Percentiles rank a stretch among this genome's conserved stretches.
These are phyloP conservation scores for Hydrocynus forskahlii DNA, from an alignment of 2,797 vertebrate species.

Conservation along the genomic window DNA sequence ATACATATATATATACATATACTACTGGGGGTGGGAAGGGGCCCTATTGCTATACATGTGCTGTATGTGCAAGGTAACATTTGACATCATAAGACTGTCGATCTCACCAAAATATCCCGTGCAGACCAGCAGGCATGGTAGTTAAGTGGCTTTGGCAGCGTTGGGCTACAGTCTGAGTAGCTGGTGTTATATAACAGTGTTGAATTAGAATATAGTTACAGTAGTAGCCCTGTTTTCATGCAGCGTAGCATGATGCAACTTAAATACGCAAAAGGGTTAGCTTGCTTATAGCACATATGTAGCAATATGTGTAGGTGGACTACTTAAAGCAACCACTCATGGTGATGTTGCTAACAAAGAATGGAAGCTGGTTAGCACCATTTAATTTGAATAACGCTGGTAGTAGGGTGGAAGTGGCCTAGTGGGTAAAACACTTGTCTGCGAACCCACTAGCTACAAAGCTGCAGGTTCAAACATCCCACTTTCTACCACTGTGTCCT, in stretches of 20 bases:
- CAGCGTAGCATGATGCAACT: not conserved
- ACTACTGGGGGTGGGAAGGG: not conserved
- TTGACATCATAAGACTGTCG: not conserved
- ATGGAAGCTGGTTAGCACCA: no score
- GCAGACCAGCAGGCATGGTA: not conserved
- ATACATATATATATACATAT: no score
- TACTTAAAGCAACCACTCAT: not conserved
- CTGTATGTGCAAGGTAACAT: not conserved
- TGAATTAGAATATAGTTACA: not conserved
- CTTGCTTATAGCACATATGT: no score
- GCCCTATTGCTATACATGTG: not conserved
- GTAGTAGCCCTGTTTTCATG: not conserved
- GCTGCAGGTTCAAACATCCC: no score
- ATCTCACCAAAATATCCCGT: not conserved
- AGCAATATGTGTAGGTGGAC: not conserved
- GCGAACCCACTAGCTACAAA: no score
- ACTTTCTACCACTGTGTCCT: no score
- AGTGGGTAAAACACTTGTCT: no score
- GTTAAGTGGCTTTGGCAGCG: not conserved
- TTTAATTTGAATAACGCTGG: no score
- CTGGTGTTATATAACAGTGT: not conserved
- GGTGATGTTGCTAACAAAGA: no score
- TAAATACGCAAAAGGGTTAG: not conserved
- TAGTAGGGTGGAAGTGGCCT: no score
- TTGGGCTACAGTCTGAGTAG: not conserved